Evolutionary conservation across 2,797 vertebrate genomes (phyloP), one percentile per base, ranked within the genome.

Genomic region (Parotocinclus haroldoi): DNA sequence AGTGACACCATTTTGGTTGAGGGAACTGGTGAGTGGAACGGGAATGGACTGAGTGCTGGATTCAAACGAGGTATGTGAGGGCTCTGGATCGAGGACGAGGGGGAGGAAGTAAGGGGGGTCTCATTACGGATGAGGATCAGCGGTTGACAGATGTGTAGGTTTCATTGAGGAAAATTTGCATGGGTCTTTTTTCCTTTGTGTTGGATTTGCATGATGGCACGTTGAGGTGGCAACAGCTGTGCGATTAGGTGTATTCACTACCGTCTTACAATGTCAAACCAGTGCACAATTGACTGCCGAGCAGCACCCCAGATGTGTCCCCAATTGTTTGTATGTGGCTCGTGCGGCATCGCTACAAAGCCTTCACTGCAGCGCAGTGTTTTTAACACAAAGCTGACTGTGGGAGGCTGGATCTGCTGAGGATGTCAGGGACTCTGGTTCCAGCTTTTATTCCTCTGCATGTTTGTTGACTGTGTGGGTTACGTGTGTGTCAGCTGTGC

Each of bases 221-320:
- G 53, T 58, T 62, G 63, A 27, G 38, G n/a, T 61, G 61, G 66
- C 60, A 65, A 53, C 78, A 81, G 79, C 81, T 81, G 79, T 77
- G 63, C 68, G 18, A 12, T 44, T n/a, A 10, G 36, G 27, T 9
- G 12, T 44, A 19, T 7, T 16, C 4, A 53, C 19, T 50, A 37
- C 46, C 14, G 16, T 46, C 40, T 63, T 54, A 17, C 59, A 68
- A 51, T 62, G 58, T 64, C 58, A 66, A 49, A 54, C 19, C 61
- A 9, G 18, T 3, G 40, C 55, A 12, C 40, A 27, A 45, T 54
- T 10, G 51, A 36, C 36, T 4, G n/a, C 8, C 45, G 1, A 10
- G 53, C 42, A 44, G 17, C 39, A 58, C 14, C 27, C 45, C 36
- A 58, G 54, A 58, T 65, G 55, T 65, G 36, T 59, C 27, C 65